Base-by-base conservation (phyloP, 2,888 invertebrate species). In the Heteromurus nitidus region DNA sequence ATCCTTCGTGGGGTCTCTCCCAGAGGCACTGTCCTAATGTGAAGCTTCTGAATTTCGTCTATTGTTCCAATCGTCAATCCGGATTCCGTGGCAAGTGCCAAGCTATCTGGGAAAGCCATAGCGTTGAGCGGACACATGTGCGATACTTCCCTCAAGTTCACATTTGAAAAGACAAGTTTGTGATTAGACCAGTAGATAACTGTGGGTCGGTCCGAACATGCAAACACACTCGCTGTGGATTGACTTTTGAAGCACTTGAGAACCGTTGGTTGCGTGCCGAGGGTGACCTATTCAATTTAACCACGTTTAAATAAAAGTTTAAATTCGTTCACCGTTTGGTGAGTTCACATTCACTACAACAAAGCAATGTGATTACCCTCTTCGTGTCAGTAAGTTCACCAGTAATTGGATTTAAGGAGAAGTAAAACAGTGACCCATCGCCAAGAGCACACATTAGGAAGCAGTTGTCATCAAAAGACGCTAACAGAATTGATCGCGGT, bases 161-260 rank as follows among this genome's bases (percentile, higher is more conserved):
- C 98, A 90, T 98, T 99, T n/a, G 98, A 98, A 90, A 98, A 98
- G 2, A 98, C 98, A 36, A 98, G 92, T 90, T 98, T 98, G 89
- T 98, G 97, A 90, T 98, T 98, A n/a, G 97, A 97, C 3, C 98
- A 98, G 91, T 99, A 99, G 87, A 99, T 98, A 16, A 99, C 99
- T 0, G 99, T 98, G 0, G 99, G 99, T 67, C 99, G 92, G 90
- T 99, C 99, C 0, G 98, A 98, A 89, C 99, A 99, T 24, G 98
- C 99, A 91, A 99, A 99, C 42, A 99, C 98, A 89, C 98, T 99
- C 18, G 95, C 96, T 0, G 97, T 97, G 16, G 96, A 94, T 69
- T 95, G 91, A 0, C 96, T 95, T 85, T 94, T 93, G 89, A 99
- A 99, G 7, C 96, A 95, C 83, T 95, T 92, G 74, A 99, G 91